phyloP scores from a whole-genome alignment of 2,113 vertebrate species.

The Sitta europaea region DNA sequence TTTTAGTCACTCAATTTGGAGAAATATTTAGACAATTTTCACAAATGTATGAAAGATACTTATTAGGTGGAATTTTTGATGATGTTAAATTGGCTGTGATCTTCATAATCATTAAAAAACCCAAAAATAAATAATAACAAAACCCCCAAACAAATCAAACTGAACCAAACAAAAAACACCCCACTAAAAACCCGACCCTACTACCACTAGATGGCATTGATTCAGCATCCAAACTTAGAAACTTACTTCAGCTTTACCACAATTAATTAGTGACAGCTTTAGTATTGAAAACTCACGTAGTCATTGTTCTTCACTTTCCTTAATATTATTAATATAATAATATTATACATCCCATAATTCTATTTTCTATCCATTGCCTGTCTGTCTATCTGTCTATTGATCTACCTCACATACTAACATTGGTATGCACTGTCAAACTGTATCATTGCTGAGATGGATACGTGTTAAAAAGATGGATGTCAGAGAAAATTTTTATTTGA shows the following conservation, averaged over 20 bases:
- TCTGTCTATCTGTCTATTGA: not conserved
- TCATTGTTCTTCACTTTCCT: not conserved
- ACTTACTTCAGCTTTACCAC: not conserved
- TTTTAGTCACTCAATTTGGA: not conserved
- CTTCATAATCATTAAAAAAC: not conserved
- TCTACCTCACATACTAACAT: too few species aligned
- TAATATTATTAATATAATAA: too few species aligned
- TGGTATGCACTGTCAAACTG: not conserved
- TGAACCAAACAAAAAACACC: not conserved
- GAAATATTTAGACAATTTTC: not conserved
- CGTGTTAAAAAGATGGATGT: not conserved
- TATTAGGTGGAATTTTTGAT: not conserved
- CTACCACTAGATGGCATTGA: conserved; percentile 74
- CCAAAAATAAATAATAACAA: not conserved
- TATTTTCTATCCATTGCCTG: not conserved
- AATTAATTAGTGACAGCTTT: not conserved
- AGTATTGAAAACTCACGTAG: not conserved
- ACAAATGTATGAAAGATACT: not conserved
- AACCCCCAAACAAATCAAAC: not conserved
- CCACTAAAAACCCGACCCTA: not conserved
- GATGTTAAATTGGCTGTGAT: not conserved
- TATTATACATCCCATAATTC: not conserved
- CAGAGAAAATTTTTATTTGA: not conserved
- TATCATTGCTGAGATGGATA: not conserved
- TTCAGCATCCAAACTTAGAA: conserved; percentile 42